Conservation (phyloP, 2,113 vertebrate genomes). For the Manacus vitellinus region DNA sequence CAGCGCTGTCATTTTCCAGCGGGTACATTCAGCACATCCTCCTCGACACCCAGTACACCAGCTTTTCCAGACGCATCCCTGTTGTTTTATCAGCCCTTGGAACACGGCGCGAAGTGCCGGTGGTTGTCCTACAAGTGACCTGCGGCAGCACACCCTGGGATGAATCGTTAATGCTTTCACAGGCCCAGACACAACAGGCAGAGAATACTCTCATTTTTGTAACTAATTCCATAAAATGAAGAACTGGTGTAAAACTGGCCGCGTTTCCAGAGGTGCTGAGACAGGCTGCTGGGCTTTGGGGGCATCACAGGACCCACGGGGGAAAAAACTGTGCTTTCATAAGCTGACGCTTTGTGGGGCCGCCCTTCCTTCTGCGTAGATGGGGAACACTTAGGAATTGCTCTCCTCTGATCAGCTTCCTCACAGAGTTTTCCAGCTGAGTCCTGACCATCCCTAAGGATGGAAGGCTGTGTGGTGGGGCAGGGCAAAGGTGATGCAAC, state of each 20-base stretch:
- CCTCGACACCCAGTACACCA: rapidly evolving
- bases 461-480: rapidly evolving
- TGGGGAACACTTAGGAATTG: neutral
- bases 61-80: neutral
- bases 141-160: neutral
- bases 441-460: neutral
- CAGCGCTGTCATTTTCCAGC: rapidly evolving
- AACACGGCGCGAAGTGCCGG: rapidly evolving
- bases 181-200: too few relatives aligned
- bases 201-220: neutral
- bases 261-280: neutral
- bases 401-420: neutral
- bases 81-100: neutral
- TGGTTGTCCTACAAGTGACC: neutral
- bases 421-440: neutral
- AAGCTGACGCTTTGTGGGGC: neutral
- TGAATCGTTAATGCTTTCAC: rapidly evolving
- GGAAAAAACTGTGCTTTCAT: neutral
- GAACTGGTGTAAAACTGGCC: rapidly evolving
- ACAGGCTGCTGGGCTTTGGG: neutral
- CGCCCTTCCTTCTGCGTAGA: rapidly evolving
- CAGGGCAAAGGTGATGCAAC: neutral
- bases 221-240: neutral
- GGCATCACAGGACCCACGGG: neutral
- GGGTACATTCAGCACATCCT: neutral